Base-by-base conservation (phyloP, 2,797 vertebrate genomes). In the Gobio occitaniae region DNA sequence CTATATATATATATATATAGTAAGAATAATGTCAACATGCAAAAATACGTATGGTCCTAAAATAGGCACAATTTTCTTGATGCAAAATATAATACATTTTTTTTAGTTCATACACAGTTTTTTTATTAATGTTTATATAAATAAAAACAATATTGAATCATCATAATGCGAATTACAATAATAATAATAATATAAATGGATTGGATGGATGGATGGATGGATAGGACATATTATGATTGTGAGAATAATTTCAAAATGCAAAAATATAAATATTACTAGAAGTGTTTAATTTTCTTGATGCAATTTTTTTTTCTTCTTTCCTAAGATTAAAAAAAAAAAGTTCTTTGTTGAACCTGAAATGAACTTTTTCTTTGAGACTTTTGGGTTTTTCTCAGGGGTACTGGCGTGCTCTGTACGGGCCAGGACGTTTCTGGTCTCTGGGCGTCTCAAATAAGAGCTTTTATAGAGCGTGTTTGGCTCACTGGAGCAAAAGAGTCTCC, bases 331-430 rank as follows among this genome's bases (percentile, higher is more conserved):
- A 25, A 25, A n/a, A 38, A 10, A 50, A 66, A 66, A 32, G 11
- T 82, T 56, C 48, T 38, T 47, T 41, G 10, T 68, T n/a, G 13
- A 5, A 80, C 68, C 66, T 72, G 2, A 54, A 6, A 32, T 78
- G 36, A 83, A 74, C 38, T 61, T 66, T 50, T 38, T 72, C 54
- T 86, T 16, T 79, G 38, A 71, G 50, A 41, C 25, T 72, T n/a
- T 78, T 48, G 36, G 74, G 47, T 15, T 72, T 48, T 85, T 69
- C 63, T 78, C 36, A 36, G 25, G 76, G 29, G 47, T 52, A 13
- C 25, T 56, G 61, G 5, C 59, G 59, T 50, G 29, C 44, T 80
- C 47, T 9, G 78, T 48, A 48, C 4, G 6, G 75, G 75, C 21
- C 54, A 44, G 38, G 76, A 77, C 36, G 15, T 78, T 32, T 78